phyloP scores from a whole-genome alignment of 2,113 vertebrate species.

The Anthoscopus minutus region DNA sequence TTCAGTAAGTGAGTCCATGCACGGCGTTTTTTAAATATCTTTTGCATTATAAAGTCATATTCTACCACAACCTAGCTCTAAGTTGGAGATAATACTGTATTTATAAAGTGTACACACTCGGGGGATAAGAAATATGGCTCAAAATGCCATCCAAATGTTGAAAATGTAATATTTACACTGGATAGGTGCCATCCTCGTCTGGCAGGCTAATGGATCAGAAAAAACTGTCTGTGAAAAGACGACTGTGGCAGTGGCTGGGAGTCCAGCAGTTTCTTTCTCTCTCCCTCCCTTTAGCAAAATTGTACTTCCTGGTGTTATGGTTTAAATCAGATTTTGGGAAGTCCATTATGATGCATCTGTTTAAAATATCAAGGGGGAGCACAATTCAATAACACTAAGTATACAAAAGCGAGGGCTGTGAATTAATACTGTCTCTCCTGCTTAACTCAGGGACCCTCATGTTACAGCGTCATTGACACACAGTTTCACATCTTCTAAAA shows the following conservation, averaged over 20 bases:
- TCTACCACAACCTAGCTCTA: background rate
- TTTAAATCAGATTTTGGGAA: conserved; percentile 40
- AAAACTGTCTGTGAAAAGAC: background rate
- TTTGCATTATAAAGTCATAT: background rate
- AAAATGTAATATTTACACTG: conserved; percentile 41
- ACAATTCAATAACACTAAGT: background rate
- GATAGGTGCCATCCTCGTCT: conserved; percentile 5
- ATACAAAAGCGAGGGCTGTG: background rate
- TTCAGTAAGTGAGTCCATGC: background rate
- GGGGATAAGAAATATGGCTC: background rate
- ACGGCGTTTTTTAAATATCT: background rate
- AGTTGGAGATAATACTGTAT: background rate
- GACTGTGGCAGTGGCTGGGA: conserved; percentile 6
- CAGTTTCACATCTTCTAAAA: background rate
- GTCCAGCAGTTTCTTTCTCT: background rate
- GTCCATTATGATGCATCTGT: conserved; percentile 15
- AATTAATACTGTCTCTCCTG: background rate
- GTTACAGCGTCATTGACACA: background rate
- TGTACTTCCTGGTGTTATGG: conserved; percentile 6
- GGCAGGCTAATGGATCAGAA: conserved; percentile 32
- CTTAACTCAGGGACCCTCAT: background rate
- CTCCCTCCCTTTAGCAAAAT: background rate
- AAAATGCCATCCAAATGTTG: conserved; percentile 16
- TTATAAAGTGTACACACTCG: conserved; percentile 3
- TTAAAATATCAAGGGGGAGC: conserved; percentile 33